Evolutionary conservation across 1,140 invertebrate species (phyloP).

Genomic region (Pseudomyrmex flavicornis): DNA sequence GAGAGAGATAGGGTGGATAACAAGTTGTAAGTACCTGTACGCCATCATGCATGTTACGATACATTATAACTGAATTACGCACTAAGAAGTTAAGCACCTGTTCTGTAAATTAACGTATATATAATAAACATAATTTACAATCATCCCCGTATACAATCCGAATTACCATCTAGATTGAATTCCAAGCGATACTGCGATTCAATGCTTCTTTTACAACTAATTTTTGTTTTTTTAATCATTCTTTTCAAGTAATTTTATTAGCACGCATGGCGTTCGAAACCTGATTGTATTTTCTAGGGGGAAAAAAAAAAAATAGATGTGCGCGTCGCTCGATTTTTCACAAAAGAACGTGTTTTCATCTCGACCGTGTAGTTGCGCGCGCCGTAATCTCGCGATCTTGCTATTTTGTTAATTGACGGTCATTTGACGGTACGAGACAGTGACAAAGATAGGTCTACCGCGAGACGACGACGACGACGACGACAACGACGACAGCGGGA

Average conservation of each 20-base stretch:
- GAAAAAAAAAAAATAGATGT: neutral
- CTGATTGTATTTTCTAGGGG: no score
- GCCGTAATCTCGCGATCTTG: neutral
- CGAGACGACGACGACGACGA: neutral
- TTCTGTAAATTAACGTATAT: neutral
- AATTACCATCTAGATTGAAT: neutral
- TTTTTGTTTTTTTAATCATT: neutral
- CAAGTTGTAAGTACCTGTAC: constrained; percentile 45
- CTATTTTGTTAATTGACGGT: constrained; percentile 36
- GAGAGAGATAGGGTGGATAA: constrained; percentile 19
- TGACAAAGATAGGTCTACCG: constrained; percentile 9
- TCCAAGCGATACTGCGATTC: neutral
- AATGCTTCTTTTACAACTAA: neutral
- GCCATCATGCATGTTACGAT: constrained; percentile 16
- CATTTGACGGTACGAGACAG: neutral
- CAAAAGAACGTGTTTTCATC: neutral
- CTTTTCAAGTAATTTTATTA: neutral
- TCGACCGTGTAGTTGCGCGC: neutral
- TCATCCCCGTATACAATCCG: no score
- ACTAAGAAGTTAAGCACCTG: neutral
- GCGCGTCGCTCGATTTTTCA: constrained; percentile 11
- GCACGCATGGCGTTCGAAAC: no score
- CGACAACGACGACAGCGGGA: neutral
- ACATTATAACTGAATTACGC: constrained; percentile 24
- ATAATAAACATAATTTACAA: neutral